These are phyloP conservation scores for Myotis yumanensis DNA, from an alignment of 2,113 vertebrate genomes.

Conservation along the genomic window DNA sequence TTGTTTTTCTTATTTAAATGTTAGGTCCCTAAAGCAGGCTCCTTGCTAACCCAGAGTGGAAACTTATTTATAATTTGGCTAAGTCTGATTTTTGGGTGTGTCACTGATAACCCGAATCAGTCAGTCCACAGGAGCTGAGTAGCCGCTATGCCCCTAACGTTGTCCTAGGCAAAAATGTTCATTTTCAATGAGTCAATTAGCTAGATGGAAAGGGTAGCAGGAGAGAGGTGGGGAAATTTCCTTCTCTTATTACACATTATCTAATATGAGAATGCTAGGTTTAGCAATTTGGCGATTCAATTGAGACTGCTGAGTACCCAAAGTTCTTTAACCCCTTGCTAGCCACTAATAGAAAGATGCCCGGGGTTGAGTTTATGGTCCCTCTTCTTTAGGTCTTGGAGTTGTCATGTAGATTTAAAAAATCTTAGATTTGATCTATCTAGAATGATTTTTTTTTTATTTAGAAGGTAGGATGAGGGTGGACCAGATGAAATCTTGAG, in stretches of 20 bases:
- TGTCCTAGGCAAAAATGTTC: conserved; percentile 14
- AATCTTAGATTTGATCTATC: neutral
- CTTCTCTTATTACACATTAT: conserved; percentile 74
- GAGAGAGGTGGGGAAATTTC: neutral
- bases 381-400: neutral
- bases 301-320: conserved; percentile 4
- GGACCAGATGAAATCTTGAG: neutral
- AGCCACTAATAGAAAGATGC: neutral
- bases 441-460: neutral
- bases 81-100: neutral
- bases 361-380: neutral
- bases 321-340: conserved; percentile 55
- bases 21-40: conserved; percentile 2
- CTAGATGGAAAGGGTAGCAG: neutral
- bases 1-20: conserved; percentile 38
- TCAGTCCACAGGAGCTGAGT: neutral
- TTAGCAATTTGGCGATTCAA: conserved; percentile 73
- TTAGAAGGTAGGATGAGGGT: neutral
- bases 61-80: conserved; percentile 57
- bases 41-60: neutral
- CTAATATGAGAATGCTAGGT: conserved; percentile 76
- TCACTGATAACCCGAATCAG: conserved; percentile 5
- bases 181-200: neutral
- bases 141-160: neutral
- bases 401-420: neutral